Percentiles rank a stretch among this genome's conserved stretches.
Evolutionary conservation across 2,113 vertebrate genomes (phyloP).

Genomic region (Neodontobutis hainanensis): DNA sequence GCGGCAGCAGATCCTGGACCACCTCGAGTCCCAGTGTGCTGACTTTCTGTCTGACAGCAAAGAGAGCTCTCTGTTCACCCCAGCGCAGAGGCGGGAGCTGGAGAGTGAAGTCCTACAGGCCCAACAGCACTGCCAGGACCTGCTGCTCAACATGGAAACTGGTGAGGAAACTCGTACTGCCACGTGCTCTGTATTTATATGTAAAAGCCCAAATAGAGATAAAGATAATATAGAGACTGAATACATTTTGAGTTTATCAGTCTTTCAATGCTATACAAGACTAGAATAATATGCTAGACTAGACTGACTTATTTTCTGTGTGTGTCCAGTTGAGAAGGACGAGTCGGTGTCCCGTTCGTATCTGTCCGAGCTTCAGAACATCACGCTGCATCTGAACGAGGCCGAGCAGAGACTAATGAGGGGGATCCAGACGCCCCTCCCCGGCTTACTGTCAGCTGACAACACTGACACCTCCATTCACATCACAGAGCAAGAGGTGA

Average conservation of each 20-base stretch:
- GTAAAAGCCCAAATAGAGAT: neutral
- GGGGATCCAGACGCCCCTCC: conserved; percentile 79
- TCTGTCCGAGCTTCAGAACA: conserved; percentile 88
- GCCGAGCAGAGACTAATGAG: conserved; percentile 85
- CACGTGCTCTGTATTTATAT: neutral
- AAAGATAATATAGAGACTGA: no score
- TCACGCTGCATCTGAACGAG: conserved; percentile 85
- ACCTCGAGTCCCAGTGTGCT: conserved; percentile 84
- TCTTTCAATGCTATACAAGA: no score
- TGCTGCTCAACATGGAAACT: conserved; percentile 90
- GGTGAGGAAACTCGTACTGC: conserved; percentile 71
- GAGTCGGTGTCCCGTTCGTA: conserved; percentile 86
- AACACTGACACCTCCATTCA: conserved; percentile 78
- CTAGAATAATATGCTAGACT: no score
- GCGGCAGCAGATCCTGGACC: conserved; percentile 84
- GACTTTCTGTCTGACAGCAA: conserved; percentile 93
- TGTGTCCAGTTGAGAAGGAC: conserved; percentile 89
- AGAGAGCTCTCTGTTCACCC: conserved; percentile 88
- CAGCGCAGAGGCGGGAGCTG: conserved; percentile 83
- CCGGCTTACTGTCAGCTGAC: conserved; percentile 73
- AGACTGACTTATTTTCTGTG: no score
- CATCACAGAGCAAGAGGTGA: conserved; percentile 91
- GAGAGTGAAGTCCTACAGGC: conserved; percentile 87
- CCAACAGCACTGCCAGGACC: conserved; percentile 85
- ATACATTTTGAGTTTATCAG: no score